Base-by-base conservation (phyloP, 2,888 invertebrate genomes). In the Hemithea aestivaria region DNA sequence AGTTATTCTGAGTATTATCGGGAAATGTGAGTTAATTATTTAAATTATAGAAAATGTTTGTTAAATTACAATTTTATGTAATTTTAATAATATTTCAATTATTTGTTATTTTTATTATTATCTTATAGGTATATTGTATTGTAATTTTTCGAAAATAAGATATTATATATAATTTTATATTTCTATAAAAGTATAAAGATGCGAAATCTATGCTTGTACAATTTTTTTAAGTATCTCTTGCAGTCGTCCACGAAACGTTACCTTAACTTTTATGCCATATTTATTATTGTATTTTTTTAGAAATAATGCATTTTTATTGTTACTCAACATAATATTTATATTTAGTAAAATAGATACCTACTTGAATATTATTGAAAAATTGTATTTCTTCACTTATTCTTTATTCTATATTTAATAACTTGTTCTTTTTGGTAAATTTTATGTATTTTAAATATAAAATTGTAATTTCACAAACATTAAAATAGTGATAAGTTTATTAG, bases 11-110 rank as follows among this genome's bases (percentile, higher is more conserved):
- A 33, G 33, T 30, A 40, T 27, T 48, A 30, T 36, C 30, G 28
- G 20, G 39, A 28, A 33, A 36, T 35, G 33, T 45, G 32, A 42
- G 38, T 38, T 38, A 28, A 30, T 6, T 38, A 35, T 38, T 42
- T 35, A 34, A 34, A 31, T 25, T 21, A 12, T 40, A 32, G 35
- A 25, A 7, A 32, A 31, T 26, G 20, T 30, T 30, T 31, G 25
- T 45, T 27, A 49, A 41, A 49, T 43, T 45, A 40, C 45, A 40
- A 32, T 34, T 45, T 30, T 11, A 20, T 10, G 2, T 16, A 16
- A 6, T 4, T 10, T 27, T 30, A 6, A 9, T 7, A 7, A 2
- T 11, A 11, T 11, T 11, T 24, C 16, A 6, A 20, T 25, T 10
- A 4, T 1, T 6, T n/a, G 5, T 16, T 20, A 2, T 10, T 22